These are phyloP conservation scores for Medauroidea extradentata DNA, from an alignment of 1,140 invertebrate species.

Conservation along the genomic window DNA sequence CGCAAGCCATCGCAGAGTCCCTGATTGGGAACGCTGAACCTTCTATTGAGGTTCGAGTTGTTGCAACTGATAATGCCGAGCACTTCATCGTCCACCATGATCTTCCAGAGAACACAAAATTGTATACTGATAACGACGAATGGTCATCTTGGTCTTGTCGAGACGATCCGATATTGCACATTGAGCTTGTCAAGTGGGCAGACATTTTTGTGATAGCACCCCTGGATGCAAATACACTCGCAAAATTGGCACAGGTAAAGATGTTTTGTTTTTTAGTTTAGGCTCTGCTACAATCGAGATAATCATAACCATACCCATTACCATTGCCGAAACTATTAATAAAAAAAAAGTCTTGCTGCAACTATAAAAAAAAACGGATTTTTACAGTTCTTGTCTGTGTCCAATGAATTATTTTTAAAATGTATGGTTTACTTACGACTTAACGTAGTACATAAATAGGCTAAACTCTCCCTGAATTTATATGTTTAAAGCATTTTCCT, in stretches of 20 bases:
- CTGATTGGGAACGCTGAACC: slow-evolving; percentile 20
- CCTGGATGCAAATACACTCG: slow-evolving; percentile 94
- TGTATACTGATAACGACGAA: slow-evolving; percentile 82
- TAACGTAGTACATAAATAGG: too few species aligned
- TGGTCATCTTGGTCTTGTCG: slow-evolving; percentile 88
- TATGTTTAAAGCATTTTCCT: too few species aligned
- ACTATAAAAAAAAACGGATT: too few species aligned
- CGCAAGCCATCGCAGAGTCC: slow-evolving; percentile 45
- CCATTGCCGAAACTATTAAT: too few species aligned
- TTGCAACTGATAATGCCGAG: slow-evolving; percentile 78
- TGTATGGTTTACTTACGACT: too few species aligned
- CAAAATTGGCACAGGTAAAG: slow-evolving; percentile 78
- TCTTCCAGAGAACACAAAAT: slow-evolving; percentile 49
- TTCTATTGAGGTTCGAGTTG: slow-evolving; percentile 61
- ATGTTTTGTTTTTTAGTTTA: slow-evolving; percentile 7
- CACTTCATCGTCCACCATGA: slow-evolving; percentile 76
- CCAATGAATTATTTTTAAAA: too few species aligned
- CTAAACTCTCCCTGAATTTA: too few species aligned
- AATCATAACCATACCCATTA: too few species aligned
- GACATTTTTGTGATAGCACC: slow-evolving; percentile 92
- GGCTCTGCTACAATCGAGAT: too few species aligned
- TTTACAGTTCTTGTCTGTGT: too few species aligned
- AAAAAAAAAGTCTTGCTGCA: too few species aligned
- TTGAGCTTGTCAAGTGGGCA: slow-evolving; percentile 94
- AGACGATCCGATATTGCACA: slow-evolving; percentile 94